phyloP scores from a whole-genome alignment of 2,113 vertebrate genomes.

The Heloderma charlesbogerti region DNA sequence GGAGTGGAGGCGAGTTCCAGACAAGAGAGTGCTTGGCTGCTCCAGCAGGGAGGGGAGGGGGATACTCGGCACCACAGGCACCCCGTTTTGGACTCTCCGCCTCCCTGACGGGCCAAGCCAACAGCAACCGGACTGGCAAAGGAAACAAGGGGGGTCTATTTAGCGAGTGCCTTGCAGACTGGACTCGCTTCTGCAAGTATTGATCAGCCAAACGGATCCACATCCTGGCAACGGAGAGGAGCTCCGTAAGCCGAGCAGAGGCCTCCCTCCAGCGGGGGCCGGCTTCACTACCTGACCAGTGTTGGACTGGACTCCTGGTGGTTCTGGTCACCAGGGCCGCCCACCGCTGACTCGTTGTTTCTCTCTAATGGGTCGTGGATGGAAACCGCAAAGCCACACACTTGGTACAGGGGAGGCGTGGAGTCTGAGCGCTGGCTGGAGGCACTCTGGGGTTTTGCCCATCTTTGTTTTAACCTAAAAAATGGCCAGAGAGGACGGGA shows the following conservation, averaged over 20 bases:
- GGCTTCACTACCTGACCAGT: neutral
- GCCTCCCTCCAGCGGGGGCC: neutral
- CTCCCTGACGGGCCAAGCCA: neutral
- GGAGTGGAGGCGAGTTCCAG: rapidly evolving
- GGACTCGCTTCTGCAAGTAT: neutral
- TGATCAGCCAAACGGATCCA: no score
- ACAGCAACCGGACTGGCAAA: rapidly evolving
- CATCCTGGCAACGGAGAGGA: neutral
- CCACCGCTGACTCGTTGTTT: rapidly evolving
- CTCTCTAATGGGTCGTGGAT: neutral
- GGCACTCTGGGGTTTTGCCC: neutral
- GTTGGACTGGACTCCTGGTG: neutral
- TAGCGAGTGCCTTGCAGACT: neutral
- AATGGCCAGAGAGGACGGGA: neutral
- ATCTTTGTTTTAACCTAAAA: neutral
- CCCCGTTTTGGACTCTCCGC: neutral
- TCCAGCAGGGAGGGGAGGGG: neutral
- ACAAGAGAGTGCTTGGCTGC: neutral
- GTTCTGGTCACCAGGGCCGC: no score
- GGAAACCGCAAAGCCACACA: no score
- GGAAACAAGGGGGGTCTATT: neutral
- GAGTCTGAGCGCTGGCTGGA: neutral
- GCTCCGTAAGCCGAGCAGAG: no score
- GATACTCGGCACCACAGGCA: neutral
- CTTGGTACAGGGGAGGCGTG: neutral